Conservation (phyloP, 1,140 invertebrate genomes). For the Drosophila tani region DNA sequence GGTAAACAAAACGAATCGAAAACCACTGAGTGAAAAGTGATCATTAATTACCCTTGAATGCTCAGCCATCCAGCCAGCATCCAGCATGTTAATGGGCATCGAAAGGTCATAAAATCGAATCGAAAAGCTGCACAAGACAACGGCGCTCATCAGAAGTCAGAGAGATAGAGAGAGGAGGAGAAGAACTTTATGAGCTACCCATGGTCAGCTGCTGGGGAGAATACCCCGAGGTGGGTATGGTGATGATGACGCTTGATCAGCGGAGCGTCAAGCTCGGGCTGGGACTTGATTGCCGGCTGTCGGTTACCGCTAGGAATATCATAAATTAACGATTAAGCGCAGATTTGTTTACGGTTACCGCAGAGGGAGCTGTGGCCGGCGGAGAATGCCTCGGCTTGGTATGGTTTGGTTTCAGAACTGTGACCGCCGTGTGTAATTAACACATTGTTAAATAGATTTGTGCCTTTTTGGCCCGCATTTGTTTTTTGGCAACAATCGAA, state of each 20-base stretch:
- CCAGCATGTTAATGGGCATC: conserved; percentile 47
- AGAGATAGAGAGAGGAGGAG: background rate
- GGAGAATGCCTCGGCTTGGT: conserved; percentile 23
- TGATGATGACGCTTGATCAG: conserved; percentile 54
- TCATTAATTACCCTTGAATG: conserved; percentile 55
- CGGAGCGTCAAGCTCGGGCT: conserved; percentile 56
- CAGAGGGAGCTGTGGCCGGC: background rate
- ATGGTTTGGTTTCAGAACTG: conserved; percentile 39
- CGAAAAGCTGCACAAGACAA: conserved; percentile 34
- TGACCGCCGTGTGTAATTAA: conserved; percentile 62
- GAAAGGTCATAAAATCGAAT: conserved; percentile 60
- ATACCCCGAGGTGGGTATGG: conserved; percentile 28
- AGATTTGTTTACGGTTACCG: conserved; percentile 74
- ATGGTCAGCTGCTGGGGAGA: conserved; percentile 22
- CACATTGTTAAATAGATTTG: conserved; percentile 74
- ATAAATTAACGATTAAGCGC: conserved; percentile 82
- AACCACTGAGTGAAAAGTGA: conserved; percentile 40
- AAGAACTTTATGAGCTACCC: conserved; percentile 67
- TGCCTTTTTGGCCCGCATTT: conserved; percentile 20
- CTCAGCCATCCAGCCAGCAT: conserved; percentile 19
- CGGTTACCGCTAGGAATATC: conserved; percentile 78
- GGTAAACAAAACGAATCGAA: conserved; percentile 40
- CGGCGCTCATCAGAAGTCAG: conserved; percentile 12
- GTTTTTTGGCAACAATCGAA: conserved; percentile 44
- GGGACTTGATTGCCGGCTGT: conserved; percentile 63